Percentiles rank a stretch among this genome's conserved stretches.
Evolutionary conservation across 1,140 invertebrate species (phyloP).

Genomic region (Trissolcus basalis): DNA sequence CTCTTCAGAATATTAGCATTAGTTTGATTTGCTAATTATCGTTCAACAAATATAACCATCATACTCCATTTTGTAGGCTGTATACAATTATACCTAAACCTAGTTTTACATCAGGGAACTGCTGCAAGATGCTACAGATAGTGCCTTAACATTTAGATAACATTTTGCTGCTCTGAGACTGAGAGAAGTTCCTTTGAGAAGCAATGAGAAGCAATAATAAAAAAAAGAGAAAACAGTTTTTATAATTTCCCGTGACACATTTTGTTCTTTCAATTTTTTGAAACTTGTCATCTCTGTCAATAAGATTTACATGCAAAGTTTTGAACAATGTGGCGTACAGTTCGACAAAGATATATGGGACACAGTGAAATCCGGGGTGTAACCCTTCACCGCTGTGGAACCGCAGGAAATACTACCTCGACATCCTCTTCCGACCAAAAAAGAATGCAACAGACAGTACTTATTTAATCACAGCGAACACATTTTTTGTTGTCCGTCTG

Average conservation of each 20-base stretch:
- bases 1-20: conserved; percentile 19
- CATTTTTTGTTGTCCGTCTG: background rate
- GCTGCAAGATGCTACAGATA: no score
- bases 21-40: conserved; percentile 16
- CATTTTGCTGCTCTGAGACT: no score
- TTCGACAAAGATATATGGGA: conserved; percentile 55
- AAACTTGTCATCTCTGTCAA: background rate
- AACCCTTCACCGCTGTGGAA: conserved; percentile 48
- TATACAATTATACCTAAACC: no score
- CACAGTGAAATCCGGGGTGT: conserved; percentile 55
- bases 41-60: conserved; percentile 10
- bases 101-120: no score
- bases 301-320: conserved; percentile 22
- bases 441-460: conserved; percentile 22
- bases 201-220: no score
- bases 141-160: no score
- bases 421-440: conserved; percentile 61
- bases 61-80: no score
- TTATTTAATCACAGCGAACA: conserved; percentile 34
- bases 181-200: no score
- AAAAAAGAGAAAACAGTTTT: no score
- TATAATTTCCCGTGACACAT: no score
- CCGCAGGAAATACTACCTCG: conserved; percentile 61
- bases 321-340: conserved; percentile 27
- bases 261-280: no score